Evolutionary conservation across 2,113 vertebrate genomes (phyloP).

Genomic region (Macrotus californicus): DNA sequence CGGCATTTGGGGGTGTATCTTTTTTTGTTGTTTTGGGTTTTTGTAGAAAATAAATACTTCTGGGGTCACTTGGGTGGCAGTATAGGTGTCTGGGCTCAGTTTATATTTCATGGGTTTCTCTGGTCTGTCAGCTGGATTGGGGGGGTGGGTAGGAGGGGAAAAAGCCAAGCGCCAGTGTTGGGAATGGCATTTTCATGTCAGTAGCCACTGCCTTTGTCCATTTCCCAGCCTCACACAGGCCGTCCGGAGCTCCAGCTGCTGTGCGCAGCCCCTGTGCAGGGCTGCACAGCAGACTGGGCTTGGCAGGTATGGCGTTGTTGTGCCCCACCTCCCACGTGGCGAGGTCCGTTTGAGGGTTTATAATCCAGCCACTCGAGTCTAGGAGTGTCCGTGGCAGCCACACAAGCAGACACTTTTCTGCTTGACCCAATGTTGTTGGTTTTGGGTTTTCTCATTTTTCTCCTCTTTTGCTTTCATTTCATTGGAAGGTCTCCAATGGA

Average conservation of each 20-base stretch:
- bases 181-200: not conserved
- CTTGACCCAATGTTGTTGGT: not conserved
- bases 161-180: not conserved
- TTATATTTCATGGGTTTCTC: not conserved
- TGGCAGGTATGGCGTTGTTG: fast-evolving
- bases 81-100: conserved; percentile 25
- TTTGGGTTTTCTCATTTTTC: not conserved
- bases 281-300: not conserved
- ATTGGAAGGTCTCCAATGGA: not conserved
- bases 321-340: fast-evolving
- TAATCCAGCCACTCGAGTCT: not conserved
- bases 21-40: conserved; percentile 9
- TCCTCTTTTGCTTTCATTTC: not conserved
- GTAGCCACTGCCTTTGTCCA: not conserved
- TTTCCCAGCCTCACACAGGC: not conserved
- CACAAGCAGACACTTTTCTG: not conserved
- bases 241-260: not conserved
- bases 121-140: not conserved
- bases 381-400: not conserved
- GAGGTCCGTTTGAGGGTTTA: not conserved
- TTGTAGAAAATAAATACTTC: conserved; percentile 55
- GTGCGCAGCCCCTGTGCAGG: not conserved
- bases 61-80: conserved; percentile 29
- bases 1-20: conserved; percentile 55
- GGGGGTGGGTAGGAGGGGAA: not conserved